These are phyloP conservation scores for Drosophila mimica DNA, from an alignment of 2,888 invertebrate species.

Conservation along the genomic window DNA sequence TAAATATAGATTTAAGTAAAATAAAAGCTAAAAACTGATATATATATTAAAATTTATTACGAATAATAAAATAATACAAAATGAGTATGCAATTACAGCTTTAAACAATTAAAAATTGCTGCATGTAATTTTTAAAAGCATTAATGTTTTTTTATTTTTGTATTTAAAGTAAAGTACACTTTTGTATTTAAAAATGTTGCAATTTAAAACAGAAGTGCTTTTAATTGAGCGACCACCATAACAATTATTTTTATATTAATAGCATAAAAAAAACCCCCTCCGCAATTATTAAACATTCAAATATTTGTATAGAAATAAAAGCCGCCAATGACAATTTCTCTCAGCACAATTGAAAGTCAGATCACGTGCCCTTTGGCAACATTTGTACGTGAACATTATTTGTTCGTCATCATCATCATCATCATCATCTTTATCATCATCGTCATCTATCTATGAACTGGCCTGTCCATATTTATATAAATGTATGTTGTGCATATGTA, in stretches of 20 bases:
- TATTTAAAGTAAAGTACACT: background rate
- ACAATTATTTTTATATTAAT: background rate
- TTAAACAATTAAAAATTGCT: background rate
- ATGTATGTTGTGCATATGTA: conserved; percentile 12
- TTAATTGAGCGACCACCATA: background rate
- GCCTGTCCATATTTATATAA: background rate
- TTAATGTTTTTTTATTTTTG: background rate
- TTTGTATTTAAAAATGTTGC: background rate
- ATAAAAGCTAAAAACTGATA: background rate
- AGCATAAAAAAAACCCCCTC: background rate
- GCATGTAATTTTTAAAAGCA: background rate
- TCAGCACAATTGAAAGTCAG: conserved; percentile 36
- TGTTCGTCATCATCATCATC: conserved; percentile 19
- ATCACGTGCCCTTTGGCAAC: conserved; percentile 65
- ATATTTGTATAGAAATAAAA: background rate
- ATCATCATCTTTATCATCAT: conserved; percentile 6
- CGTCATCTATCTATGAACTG: conserved; percentile 8
- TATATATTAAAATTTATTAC: background rate
- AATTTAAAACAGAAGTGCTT: background rate
- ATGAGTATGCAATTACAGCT: background rate
- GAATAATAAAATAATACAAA: background rate
- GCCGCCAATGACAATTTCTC: conserved; percentile 34
- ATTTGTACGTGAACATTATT: conserved; percentile 46
- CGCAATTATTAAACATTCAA: background rate
- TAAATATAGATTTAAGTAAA: background rate